Base-by-base conservation (phyloP, 1,140 invertebrate species). In the Dreissena rostriformis region DNA sequence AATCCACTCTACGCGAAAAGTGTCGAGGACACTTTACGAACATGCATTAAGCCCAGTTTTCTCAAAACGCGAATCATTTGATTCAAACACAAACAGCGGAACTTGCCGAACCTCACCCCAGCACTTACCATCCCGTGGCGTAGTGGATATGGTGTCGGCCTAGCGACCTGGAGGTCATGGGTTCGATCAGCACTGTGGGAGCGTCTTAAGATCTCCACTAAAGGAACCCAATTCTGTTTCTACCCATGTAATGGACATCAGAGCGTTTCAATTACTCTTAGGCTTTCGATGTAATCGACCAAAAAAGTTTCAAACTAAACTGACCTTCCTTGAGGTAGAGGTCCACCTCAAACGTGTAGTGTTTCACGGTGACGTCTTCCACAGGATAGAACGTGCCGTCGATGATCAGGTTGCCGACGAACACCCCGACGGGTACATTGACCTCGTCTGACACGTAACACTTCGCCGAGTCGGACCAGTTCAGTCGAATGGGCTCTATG, bases 341-440 rank as follows among this genome's bases (percentile, higher is more conserved):
- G 81, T 91, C 90, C 15, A 91, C 87, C 61, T 92, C 90, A 82
- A 92, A 92, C 10, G 90, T 92, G 85, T 91, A 92, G 66, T 87
- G 85, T 70, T 89, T 88, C 11, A 92, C 82, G n/a, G 75, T 79
- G 55, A 91, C 85, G 15, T 87, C 86, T 49, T 92, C 91, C 17
- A 91, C 82, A 1, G 88, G 90, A 57, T 89, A 89, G 14, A 86
- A 78, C 19, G 86, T 86, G 39, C 87, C 86, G 53, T 90, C 88
- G 12, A 92, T 71, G 7, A 89, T 79, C 28, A 92, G 82, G 39
- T 88, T 86, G 19, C 90, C 89, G 15, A 87, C 72, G 73, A 89
- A 89, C n/a, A 86, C 84, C n/a, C 91, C 91, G 61, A 86, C 88
- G 4, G 86, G 84, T 8, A 91, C 79, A 24, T 85, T 83, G 19